Percentiles rank a stretch among this genome's conserved stretches.
Conservation (phyloP, 2,888 invertebrate species). For the Agrotis clavis region DNA sequence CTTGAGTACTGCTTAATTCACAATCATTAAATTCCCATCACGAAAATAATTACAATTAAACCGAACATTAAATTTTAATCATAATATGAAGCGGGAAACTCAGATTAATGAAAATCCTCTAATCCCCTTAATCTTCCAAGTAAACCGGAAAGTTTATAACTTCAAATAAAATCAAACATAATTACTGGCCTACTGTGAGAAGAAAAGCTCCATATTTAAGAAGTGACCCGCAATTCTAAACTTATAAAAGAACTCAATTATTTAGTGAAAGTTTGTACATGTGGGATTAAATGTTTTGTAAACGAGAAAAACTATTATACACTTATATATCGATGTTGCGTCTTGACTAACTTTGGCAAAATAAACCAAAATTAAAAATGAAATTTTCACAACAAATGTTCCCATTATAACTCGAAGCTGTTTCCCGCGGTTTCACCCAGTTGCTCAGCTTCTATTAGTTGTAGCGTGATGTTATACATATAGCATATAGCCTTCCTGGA, state of each 20-base stretch:
- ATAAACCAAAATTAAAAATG: no score
- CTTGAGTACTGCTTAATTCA: neutral
- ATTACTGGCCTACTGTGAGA: conserved; percentile 20
- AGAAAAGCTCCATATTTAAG: neutral
- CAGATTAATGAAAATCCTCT: conserved; percentile 29
- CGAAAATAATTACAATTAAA: neutral
- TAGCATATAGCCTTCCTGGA: no score
- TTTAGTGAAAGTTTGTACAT: no score
- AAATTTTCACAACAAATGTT: no score
- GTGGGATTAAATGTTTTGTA: no score
- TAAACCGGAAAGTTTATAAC: conserved; percentile 35
- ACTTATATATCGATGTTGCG: no score
- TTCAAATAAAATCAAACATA: conserved; percentile 44
- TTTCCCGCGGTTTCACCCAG: no score
- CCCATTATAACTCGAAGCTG: no score
- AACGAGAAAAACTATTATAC: no score
- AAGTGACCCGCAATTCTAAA: conserved; percentile 12
- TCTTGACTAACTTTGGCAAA: no score
- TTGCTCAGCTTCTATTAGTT: no score
- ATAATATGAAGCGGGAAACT: conserved; percentile 32
- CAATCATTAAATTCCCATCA: neutral
- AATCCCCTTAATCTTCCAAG: conserved; percentile 36
- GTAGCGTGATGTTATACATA: no score
- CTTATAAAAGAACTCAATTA: neutral
- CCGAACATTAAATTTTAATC: conserved; percentile 20